phyloP scores from a whole-genome alignment of 2,113 vertebrate genomes.

The Scartelaos histophorus region DNA sequence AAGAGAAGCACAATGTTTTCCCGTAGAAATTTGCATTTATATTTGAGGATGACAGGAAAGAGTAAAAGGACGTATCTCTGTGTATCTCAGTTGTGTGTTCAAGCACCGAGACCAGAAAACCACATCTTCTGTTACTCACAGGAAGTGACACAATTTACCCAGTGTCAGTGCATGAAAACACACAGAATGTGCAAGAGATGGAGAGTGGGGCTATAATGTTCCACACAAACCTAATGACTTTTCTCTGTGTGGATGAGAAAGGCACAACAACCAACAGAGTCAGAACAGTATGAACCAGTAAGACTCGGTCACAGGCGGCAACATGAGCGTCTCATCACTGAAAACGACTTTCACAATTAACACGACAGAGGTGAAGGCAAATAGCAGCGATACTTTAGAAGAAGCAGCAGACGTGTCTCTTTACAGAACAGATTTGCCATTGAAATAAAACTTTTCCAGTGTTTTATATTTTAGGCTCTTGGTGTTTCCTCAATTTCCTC shows the following conservation, averaged over 20 bases:
- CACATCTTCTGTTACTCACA: slow-evolving; percentile 55
- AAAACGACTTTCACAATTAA: too few relatives aligned
- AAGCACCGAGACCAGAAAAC: slow-evolving; percentile 37
- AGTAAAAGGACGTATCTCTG: not conserved
- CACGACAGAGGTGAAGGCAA: too few relatives aligned
- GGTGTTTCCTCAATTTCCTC: too few relatives aligned
- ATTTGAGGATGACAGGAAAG: not conserved
- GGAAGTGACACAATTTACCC: slow-evolving; percentile 48
- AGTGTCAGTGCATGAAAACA: not conserved
- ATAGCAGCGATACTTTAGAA: too few relatives aligned
- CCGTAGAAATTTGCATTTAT: not conserved
- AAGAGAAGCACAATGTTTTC: not conserved
- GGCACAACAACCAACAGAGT: not conserved
- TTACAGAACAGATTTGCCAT: not conserved
- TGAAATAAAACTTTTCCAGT: not conserved
- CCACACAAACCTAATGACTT: not conserved
- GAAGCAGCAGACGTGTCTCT: not conserved
- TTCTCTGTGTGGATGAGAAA: not conserved
- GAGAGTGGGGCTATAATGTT: not conserved
- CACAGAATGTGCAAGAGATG: too few relatives aligned
- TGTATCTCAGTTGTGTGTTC: not conserved
- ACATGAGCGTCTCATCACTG: too few relatives aligned
- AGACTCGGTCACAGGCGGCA: too few relatives aligned
- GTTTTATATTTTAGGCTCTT: too few relatives aligned
- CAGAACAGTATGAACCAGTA: too few relatives aligned